A percentile compares a stretch with the other conserved stretches of the same genome.
phyloP scores from a whole-genome alignment of 2,888 invertebrate genomes.

The Brachypterus glaber region DNA sequence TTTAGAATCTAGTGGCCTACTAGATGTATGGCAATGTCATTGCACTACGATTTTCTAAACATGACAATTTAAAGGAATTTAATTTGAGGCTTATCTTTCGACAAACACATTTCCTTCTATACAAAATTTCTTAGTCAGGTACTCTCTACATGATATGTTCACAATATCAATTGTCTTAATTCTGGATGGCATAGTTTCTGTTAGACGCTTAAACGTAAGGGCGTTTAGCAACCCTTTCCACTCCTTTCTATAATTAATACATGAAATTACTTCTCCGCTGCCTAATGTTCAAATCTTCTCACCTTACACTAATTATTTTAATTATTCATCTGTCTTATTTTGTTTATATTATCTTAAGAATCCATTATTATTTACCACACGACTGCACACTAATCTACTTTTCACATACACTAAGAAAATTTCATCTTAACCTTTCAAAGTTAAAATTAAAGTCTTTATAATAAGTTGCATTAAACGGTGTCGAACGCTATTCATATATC shows the following conservation, averaged over 20 bases:
- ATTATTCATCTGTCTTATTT: no score
- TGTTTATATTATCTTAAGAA: no score
- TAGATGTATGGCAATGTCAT: no score
- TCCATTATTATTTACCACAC: no score
- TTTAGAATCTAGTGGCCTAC: conserved; percentile 21
- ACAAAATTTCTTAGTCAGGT: conserved; percentile 28
- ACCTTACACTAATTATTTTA: background rate
- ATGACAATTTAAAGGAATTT: conserved; percentile 36
- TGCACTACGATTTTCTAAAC: conserved; percentile 36
- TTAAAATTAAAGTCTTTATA: no score
- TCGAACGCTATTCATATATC: no score
- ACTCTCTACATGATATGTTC: conserved; percentile 30
- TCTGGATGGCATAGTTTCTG: conserved; percentile 19
- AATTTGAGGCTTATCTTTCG: conserved; percentile 37
- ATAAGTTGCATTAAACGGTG: no score
- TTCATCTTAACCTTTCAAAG: no score
- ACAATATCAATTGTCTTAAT: conserved; percentile 32
- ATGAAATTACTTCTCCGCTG: conserved; percentile 18
- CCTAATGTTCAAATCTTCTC: conserved; percentile 7
- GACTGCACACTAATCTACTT: no score
- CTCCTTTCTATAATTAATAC: conserved; percentile 22
- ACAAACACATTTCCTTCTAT: conserved; percentile 33
- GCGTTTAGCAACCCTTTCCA: conserved; percentile 19
- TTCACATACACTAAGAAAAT: no score
- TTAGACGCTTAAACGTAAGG: conserved; percentile 9